Conservation (phyloP, 1,140 invertebrate genomes). For the Eufriesea mexicana region DNA sequence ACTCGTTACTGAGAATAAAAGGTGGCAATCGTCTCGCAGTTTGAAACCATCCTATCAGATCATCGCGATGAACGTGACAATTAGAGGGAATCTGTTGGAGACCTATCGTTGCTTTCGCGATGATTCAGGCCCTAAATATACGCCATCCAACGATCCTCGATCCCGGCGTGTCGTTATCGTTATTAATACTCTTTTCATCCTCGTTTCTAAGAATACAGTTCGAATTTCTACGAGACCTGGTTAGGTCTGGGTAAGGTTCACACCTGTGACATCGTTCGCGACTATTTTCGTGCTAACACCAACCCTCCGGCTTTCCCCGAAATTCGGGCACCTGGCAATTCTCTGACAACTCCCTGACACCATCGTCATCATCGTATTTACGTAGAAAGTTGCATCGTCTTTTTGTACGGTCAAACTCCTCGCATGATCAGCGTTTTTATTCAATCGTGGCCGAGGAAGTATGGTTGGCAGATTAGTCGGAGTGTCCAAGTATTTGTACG, state of each 20-base stretch:
- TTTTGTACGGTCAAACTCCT: no score
- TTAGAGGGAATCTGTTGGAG: no score
- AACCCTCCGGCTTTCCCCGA: neutral
- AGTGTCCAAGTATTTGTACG: no score
- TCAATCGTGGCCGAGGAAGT: no score
- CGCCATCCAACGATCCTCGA: neutral
- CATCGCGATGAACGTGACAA: no score
- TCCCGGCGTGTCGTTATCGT: neutral
- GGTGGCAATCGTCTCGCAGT: neutral
- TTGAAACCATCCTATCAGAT: neutral
- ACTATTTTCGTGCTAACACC: constrained; percentile 21
- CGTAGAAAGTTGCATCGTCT: neutral
- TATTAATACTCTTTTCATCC: constrained; percentile 21
- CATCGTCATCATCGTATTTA: neutral
- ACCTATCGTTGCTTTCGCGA: neutral
- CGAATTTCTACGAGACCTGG: constrained; percentile 9
- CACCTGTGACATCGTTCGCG: constrained; percentile 39
- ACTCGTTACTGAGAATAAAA: neutral
- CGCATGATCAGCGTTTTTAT: no score
- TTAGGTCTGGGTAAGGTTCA: neutral
- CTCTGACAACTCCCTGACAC: neutral
- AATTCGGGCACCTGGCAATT: constrained; percentile 39
- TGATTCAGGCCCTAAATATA: neutral
- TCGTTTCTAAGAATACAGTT: constrained; percentile 19
- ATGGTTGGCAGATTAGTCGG: neutral